Base-by-base conservation (phyloP, 2,113 vertebrate species). In the Rhegmatorhina hoffmannsi region DNA sequence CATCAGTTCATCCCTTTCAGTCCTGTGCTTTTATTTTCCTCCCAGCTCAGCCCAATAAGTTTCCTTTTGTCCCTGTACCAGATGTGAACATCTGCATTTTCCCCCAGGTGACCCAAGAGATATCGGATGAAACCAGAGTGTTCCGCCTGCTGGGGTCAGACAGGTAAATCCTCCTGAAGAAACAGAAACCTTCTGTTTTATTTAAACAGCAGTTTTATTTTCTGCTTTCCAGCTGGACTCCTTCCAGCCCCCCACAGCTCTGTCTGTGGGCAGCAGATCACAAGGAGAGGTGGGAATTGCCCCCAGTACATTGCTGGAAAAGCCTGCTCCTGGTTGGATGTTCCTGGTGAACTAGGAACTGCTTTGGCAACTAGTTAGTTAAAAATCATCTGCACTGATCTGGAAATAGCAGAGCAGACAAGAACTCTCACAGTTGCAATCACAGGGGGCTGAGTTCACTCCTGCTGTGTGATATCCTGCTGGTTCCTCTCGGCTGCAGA, bases 111-210 rank as follows among this genome's bases (percentile, higher is more conserved):
- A 99, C 99, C 92, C 99, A 99, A 95, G 99, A 99, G 97, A 99
- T 99, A 97, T 99, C 98, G 10, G 99, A 99, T 96, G 99, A 98
- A 76, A 99, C 99, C 94, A 97, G 99, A 96, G 99, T 99, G 44
- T 99, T 99, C 96, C 98, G 98, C 91, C 98, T 99, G 84, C 94
- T 99, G 77, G 99, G 99, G 84, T 99, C 99, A 76, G 99, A 99
- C 98, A 99, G 99, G 99, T 99, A 98, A 64, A 97, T 89, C 94
- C 64, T 70, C 73, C 23, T 25, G 49, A 75, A 70, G 78, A 46
- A 91, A 50, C 49, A 33, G 4, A 59, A 64, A 46, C 31, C 20
- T 94, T 83, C 12, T 53, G 8, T 79, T 93, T 66, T 83, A 79
- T 83, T 90, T 80, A 78, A 86, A 74, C 69, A 90, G 50, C 52